Conservation (phyloP, 2,113 vertebrate genomes). For the Bostrychus sinensis region DNA sequence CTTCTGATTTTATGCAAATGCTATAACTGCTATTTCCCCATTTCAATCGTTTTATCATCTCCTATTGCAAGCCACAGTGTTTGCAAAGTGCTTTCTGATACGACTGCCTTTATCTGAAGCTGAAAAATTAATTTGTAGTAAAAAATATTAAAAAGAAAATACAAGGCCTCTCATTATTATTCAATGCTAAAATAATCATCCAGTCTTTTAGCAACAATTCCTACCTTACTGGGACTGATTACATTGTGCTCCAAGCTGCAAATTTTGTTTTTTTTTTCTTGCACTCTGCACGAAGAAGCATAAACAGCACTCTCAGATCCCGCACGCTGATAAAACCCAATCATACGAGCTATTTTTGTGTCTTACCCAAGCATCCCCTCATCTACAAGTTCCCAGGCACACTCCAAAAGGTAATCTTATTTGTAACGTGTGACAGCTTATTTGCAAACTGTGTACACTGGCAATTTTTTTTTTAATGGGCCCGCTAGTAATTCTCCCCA, state of each 20-base stretch:
- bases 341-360: constrained; percentile 71
- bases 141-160: constrained; percentile 47
- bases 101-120: constrained; percentile 37
- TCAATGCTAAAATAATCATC: constrained; percentile 38
- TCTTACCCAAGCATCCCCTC: constrained; percentile 64
- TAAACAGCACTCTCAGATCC: constrained; percentile 74
- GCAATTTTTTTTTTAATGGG: constrained; percentile 73
- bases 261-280: constrained; percentile 65
- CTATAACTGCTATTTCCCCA: constrained; percentile 59
- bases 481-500: constrained; percentile 71
- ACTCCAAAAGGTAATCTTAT: constrained; percentile 83
- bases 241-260: constrained; percentile 75
- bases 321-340: constrained; percentile 75
- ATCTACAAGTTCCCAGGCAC: constrained; percentile 74
- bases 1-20: constrained; percentile 72
- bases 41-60: constrained; percentile 11
- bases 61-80: constrained; percentile 19
- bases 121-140: constrained; percentile 26
- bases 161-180: constrained; percentile 46
- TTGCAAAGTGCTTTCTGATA: constrained; percentile 17
- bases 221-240: constrained; percentile 74
- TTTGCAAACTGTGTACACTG: constrained; percentile 76
- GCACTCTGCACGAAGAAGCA: constrained; percentile 66
- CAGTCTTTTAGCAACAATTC: constrained; percentile 59
- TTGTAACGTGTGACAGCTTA: constrained; percentile 85